Conservation (phyloP, 2,113 vertebrate genomes). For the Burhinus oedicnemus region DNA sequence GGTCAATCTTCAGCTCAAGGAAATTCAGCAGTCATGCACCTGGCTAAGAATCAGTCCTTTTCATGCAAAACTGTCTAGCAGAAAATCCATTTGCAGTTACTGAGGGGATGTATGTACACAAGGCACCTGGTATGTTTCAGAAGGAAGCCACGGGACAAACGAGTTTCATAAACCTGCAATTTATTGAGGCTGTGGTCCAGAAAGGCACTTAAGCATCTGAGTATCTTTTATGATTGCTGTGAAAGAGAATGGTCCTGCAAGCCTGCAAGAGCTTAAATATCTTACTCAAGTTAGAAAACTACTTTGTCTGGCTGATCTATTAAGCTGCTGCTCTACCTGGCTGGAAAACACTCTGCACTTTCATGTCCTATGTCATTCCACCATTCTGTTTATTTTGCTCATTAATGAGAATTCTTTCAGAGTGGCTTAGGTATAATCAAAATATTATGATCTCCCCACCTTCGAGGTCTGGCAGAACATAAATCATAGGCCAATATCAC, state of each 20-base stretch:
- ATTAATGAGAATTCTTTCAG: slow-evolving; percentile 23
- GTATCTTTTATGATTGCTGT: background rate
- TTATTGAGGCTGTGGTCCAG: background rate
- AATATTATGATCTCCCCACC: slow-evolving; percentile 38
- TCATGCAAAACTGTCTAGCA: background rate
- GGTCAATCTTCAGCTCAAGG: background rate
- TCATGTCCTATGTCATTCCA: background rate
- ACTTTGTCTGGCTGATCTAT: background rate
- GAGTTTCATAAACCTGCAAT: background rate
- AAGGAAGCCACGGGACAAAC: background rate
- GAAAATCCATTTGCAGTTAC: background rate
- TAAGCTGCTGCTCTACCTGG: background rate
- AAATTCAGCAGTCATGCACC: background rate
- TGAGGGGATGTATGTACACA: background rate
- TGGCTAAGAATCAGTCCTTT: background rate
- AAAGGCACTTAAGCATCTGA: background rate
- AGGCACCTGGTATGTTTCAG: background rate
- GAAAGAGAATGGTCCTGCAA: background rate
- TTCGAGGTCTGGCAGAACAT: slow-evolving; percentile 19
- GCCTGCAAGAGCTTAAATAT: background rate
- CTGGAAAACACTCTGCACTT: background rate
- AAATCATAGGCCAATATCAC: background rate
- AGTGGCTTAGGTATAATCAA: slow-evolving; percentile 24
- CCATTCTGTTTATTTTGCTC: background rate
- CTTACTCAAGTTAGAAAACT: background rate